Percentiles rank a stretch among this genome's conserved stretches.
Conservation (phyloP, 23 tunicate species). For the Trididemnum nubilum region DNA sequence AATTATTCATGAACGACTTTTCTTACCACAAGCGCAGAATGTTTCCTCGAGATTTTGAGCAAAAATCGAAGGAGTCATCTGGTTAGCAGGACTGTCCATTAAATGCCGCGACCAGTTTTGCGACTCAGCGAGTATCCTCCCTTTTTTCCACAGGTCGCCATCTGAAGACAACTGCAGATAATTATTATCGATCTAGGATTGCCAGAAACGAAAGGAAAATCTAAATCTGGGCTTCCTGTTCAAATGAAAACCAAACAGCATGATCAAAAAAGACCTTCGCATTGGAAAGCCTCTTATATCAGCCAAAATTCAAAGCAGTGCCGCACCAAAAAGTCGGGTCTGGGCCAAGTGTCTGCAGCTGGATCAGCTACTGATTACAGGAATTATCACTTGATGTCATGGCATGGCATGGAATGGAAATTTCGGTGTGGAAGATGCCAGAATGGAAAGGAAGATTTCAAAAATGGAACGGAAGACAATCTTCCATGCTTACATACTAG, state of each 20-base stretch:
- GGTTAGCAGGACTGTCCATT: constrained; percentile 90
- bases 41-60: constrained; percentile 24
- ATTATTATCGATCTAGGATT: neutral
- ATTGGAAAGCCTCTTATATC: neutral
- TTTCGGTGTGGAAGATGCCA: no score
- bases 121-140: constrained; percentile 66
- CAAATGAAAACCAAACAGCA: neutral
- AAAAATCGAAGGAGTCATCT: constrained; percentile 82
- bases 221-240: neutral
- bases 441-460: no score
- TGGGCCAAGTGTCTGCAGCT: no score
- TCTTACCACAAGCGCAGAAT: constrained; percentile 7
- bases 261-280: neutral
- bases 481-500: no score
- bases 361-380: no score
- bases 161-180: neutral
- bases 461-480: no score
- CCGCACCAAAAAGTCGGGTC: no score
- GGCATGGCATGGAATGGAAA: no score
- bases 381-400: no score
- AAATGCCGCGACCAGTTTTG: constrained; percentile 85
- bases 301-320: neutral
- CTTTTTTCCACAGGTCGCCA: constrained; percentile 57
- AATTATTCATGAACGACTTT: no score
- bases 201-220: neutral